Evolutionary conservation across 2,113 vertebrate genomes (phyloP).

Genomic region (Amphiprion percula): DNA sequence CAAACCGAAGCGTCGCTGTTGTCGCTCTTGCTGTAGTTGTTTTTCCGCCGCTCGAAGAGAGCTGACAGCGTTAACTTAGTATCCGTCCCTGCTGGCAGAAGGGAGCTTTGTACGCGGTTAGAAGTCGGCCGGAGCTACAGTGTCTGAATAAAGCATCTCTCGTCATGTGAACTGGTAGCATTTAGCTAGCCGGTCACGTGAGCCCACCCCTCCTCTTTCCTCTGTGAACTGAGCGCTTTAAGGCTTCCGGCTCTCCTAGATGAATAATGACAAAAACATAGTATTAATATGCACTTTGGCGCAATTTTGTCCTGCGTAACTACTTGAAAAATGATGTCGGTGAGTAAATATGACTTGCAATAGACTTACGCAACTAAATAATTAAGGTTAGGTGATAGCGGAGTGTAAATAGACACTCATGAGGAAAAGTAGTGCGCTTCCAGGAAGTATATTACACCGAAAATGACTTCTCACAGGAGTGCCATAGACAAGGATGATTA

Average conservation of each 20-base stretch:
- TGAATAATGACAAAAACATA: no score
- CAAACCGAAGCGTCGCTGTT: not conserved
- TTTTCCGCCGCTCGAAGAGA: not conserved
- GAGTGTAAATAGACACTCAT: not conserved
- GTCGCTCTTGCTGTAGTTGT: not conserved
- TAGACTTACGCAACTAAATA: not conserved
- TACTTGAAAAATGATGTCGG: not conserved
- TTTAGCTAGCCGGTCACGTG: constrained; percentile 79
- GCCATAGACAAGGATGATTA: not conserved
- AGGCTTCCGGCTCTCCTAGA: no score
- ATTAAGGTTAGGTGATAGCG: not conserved
- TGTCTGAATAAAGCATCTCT: constrained; percentile 45
- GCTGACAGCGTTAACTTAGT: not conserved
- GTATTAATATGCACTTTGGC: no score
- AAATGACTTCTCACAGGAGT: not conserved
- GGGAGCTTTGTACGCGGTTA: not conserved
- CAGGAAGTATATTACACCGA: not conserved
- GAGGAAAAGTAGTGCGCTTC: constrained; percentile 14
- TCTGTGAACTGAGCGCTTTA: not conserved
- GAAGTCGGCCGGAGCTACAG: not conserved
- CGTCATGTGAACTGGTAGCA: constrained; percentile 80
- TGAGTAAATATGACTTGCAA: not conserved
- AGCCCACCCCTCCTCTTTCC: not conserved
- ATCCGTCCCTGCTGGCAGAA: not conserved
- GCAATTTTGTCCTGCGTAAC: no score